Conservation (phyloP, 2,113 vertebrate species). For the Helogale parvula region DNA sequence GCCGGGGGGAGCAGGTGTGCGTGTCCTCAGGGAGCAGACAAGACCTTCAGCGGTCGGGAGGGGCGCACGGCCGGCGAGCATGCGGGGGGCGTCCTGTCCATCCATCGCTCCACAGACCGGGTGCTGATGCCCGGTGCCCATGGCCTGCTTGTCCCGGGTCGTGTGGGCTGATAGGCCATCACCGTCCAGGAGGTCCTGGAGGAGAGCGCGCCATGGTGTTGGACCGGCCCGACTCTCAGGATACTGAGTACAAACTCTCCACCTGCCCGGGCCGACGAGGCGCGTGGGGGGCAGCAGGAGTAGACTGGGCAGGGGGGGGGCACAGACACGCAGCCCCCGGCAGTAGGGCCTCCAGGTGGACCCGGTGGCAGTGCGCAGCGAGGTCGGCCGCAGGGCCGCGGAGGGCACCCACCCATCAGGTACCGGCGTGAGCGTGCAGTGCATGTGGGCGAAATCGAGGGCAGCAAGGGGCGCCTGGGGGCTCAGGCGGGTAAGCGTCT, state of each 20-base stretch:
- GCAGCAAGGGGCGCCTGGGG: too few species aligned
- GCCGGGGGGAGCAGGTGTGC: neutral
- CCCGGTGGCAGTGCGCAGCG: neutral
- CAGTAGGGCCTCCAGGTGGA: too few species aligned
- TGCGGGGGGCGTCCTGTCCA: fast-evolving
- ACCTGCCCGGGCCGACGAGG: neutral
- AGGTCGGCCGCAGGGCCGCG: neutral
- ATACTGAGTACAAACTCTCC: neutral
- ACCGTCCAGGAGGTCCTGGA: neutral
- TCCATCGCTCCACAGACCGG: neutral
- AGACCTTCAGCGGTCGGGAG: neutral
- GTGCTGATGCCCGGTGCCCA: neutral
- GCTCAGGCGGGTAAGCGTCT: too few species aligned
- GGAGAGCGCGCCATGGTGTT: neutral
- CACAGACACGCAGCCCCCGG: too few species aligned
- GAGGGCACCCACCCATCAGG: neutral
- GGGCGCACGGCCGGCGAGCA: fast-evolving
- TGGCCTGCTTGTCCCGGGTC: fast-evolving
- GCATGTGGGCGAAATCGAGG: too few species aligned
- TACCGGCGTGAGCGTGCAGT: fast-evolving
- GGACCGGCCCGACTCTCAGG: neutral
- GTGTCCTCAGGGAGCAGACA: too few species aligned
- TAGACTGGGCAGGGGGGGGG: fast-evolving
- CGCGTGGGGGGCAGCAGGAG: fast-evolving
- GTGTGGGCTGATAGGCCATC: fast-evolving